Conservation (phyloP, 2,888 invertebrate genomes). For the Ceramica pisi region DNA sequence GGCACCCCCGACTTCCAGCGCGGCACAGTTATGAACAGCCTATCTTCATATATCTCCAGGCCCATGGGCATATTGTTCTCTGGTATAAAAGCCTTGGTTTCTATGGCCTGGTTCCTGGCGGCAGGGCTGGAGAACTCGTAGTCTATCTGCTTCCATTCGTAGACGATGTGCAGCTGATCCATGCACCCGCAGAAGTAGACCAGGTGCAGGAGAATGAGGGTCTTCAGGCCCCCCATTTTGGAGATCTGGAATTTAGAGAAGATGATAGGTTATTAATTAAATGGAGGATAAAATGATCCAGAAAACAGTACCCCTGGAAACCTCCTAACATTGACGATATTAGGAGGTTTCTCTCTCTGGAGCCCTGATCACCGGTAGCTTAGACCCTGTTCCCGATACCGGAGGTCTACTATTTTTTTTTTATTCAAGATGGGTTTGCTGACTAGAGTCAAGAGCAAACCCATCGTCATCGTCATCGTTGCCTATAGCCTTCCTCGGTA, state of each 20-base stretch:
- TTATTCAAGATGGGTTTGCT: too few species aligned
- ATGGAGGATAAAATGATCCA: too few species aligned
- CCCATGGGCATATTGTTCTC: conserved; percentile 94
- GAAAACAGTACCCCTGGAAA: too few species aligned
- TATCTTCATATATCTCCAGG: conserved; percentile 92
- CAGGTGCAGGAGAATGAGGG: conserved; percentile 82
- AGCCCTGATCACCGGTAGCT: too few species aligned
- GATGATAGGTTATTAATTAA: conserved; percentile 7
- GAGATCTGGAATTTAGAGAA: conserved; percentile 70
- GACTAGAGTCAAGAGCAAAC: too few species aligned
- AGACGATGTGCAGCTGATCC: conserved; percentile 93
- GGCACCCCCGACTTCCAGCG: conserved; percentile 94
- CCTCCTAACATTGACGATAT: too few species aligned
- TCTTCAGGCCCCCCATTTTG: conserved; percentile 80
- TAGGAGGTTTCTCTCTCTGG: too few species aligned
- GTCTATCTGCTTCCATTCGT: conserved; percentile 94
- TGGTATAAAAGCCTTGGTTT: conserved; percentile 91
- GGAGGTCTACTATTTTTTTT: too few species aligned
- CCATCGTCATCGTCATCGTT: too few species aligned
- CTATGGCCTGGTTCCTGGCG: conserved; percentile 91
- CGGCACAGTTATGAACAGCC: conserved; percentile 94
- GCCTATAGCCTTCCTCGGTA: too few species aligned
- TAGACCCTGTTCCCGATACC: too few species aligned
- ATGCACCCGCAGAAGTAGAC: conserved; percentile 85
- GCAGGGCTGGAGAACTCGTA: conserved; percentile 92